Evolutionary conservation across 2,888 invertebrate species (phyloP).

Genomic region (Microplitis manilae): DNA sequence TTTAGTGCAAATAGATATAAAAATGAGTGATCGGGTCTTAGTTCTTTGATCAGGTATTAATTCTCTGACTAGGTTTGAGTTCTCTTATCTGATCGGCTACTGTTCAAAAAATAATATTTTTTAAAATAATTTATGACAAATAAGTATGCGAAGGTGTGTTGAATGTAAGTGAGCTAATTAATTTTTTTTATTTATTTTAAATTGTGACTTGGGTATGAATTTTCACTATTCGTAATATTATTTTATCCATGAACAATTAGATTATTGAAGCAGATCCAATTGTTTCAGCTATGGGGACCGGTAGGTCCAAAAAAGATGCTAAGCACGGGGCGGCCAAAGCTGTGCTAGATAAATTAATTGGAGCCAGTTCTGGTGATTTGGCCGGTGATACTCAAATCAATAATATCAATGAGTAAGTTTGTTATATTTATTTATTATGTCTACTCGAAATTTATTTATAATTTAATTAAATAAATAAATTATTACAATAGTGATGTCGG

Average conservation of each 20-base stretch:
- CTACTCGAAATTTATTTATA: too few relatives aligned
- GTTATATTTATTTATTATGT: background rate
- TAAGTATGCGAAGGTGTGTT: too few relatives aligned
- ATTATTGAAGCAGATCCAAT: constrained; percentile 65
- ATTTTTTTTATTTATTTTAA: background rate
- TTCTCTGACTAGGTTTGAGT: too few relatives aligned
- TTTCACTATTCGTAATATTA: background rate
- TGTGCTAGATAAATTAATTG: constrained; percentile 87
- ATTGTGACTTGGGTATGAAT: background rate
- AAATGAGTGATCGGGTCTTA: too few relatives aligned
- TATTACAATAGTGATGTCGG: too few relatives aligned
- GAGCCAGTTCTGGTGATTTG: constrained; percentile 76
- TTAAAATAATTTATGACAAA: too few relatives aligned
- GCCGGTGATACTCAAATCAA: constrained; percentile 64
- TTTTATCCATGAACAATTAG: constrained; percentile 53
- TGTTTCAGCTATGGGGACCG: constrained; percentile 86
- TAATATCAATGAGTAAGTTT: constrained; percentile 66
- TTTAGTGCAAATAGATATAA: too few relatives aligned
- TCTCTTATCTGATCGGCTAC: too few relatives aligned
- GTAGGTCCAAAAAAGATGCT: constrained; percentile 97
- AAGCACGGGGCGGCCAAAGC: constrained; percentile 97
- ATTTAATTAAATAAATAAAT: too few relatives aligned
- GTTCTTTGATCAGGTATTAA: too few relatives aligned
- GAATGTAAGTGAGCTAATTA: too few relatives aligned
- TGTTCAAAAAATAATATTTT: background rate